Conservation (phyloP, 1,140 invertebrate species). For the Lethrus apterus region DNA sequence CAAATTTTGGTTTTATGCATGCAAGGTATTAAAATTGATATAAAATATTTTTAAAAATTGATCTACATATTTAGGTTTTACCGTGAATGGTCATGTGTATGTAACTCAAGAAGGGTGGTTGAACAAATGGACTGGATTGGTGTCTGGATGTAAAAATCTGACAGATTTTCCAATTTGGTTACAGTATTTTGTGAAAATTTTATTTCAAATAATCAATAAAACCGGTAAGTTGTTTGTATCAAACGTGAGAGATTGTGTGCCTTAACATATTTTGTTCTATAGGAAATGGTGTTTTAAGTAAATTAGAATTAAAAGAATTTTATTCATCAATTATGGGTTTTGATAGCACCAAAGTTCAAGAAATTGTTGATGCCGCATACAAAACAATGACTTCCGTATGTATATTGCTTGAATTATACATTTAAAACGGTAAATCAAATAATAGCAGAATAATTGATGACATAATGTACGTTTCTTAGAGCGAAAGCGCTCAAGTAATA, state of each 20-base stretch:
- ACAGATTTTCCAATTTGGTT: constrained; percentile 59
- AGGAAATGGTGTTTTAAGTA: constrained; percentile 55
- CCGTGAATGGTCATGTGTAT: constrained; percentile 34
- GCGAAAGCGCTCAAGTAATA: too few relatives aligned
- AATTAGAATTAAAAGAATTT: constrained; percentile 55
- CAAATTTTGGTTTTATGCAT: too few relatives aligned
- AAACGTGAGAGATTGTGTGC: constrained; percentile 2
- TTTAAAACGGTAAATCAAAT: too few relatives aligned
- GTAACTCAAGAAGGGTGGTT: constrained; percentile 54
- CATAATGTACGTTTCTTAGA: too few relatives aligned
- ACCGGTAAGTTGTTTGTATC: constrained; percentile 44
- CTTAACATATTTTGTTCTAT: constrained; percentile 26
- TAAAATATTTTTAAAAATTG: background rate
- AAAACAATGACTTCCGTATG: constrained; percentile 62
- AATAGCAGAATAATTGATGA: too few relatives aligned
- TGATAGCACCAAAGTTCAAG: constrained; percentile 49
- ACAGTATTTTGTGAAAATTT: constrained; percentile 62
- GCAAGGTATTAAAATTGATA: too few relatives aligned
- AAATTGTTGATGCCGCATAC: constrained; percentile 57
- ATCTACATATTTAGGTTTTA: constrained; percentile 28
- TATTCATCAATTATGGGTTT: constrained; percentile 62
- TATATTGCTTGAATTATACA: constrained; percentile 23
- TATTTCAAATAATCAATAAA: constrained; percentile 64
- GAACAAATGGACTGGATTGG: constrained; percentile 53
- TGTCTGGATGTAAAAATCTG: constrained; percentile 48